phyloP scores from a whole-genome alignment of 2,888 invertebrate genomes.

The Calliopum simillimum region DNA sequence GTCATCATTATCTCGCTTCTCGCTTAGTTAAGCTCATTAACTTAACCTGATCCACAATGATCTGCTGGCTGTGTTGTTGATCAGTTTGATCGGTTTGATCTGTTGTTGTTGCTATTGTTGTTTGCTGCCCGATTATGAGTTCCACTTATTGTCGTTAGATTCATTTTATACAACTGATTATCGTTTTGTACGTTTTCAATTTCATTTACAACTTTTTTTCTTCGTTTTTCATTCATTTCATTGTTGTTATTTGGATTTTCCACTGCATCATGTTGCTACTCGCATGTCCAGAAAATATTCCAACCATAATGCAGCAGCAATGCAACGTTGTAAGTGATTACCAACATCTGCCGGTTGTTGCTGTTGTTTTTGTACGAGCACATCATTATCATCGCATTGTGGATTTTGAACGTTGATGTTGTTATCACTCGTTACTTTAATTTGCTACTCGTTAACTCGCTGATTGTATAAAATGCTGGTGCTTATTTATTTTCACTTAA shows the following conservation, averaged over 20 bases:
- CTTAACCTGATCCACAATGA: slow-evolving; percentile 30
- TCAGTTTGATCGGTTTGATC: slow-evolving; percentile 30
- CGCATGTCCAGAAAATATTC: slow-evolving; percentile 25
- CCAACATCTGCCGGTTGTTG: neutral
- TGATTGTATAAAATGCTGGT: slow-evolving; percentile 15
- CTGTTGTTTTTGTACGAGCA: neutral
- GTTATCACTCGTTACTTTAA: slow-evolving; percentile 20
- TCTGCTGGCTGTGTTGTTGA: slow-evolving; percentile 24
- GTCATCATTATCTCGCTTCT: neutral
- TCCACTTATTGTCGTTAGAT: slow-evolving; percentile 20
- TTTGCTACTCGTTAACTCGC: slow-evolving; percentile 25
- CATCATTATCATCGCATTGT: neutral
- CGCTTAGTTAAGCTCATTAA: slow-evolving; percentile 30
- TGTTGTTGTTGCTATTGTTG: slow-evolving; percentile 27
- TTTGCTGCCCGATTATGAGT: slow-evolving; percentile 35
- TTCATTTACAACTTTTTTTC: too few species aligned
- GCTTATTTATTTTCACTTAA: too few species aligned
- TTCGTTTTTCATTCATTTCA: too few species aligned
- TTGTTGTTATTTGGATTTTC: too few species aligned
- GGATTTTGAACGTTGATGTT: neutral
- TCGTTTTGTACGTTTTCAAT: slow-evolving; percentile 5
- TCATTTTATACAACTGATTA: slow-evolving; percentile 36
- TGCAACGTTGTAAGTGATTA: slow-evolving; percentile 20
- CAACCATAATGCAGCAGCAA: slow-evolving; percentile 2
- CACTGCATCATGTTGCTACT: too few species aligned